Evolutionary conservation across 2,888 invertebrate species (phyloP), one percentile per base, ranked within the genome.

Genomic region (Noctua janthina): DNA sequence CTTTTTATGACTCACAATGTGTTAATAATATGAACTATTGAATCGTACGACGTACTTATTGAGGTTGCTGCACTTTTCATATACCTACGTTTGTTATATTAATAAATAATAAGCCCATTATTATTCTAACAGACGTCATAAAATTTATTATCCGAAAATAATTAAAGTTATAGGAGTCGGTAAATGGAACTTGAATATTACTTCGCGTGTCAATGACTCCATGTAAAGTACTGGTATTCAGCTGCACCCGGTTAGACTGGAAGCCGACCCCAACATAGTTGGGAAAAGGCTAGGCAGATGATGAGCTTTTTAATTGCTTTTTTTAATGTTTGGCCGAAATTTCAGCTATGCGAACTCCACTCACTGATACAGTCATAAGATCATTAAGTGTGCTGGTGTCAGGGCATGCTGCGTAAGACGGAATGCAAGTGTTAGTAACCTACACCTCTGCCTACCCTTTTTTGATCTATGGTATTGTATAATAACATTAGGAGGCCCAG

Each of bases 41-140:
- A 17, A 35, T 56, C 86, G 82, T 84, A 86, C 84, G 56, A n/a
- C 62, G 67, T 72, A 66, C 73, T 74, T 73, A 39, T 75, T 20
- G 70, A 82, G 87, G 87, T 85, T 85, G 67, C 29, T 85, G 74
- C 85, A 81, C 87, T 76, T 81, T 62, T 72, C 46, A 83, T 85
- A 56, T 71, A 80, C 56, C 20, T 82, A 75, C 51, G 49, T n/a
- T 35, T 82, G 39, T n/a, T 83, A 69, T 39, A 68, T 54, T 67
- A 68, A 76, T 68, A 62, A 76, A 81, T 83, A 76, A 83, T 81
- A 83, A 62, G 54, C n/a, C 67, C n/a, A 82, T 82, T 82, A 82
- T 74, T 68, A 17, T 35, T 74, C 20, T 66, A 43, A 49, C 46
- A 78, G 35, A 20, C 20, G 11, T 43, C n/a, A n/a, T 79, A 1